A percentile compares a stretch with the other conserved stretches of the same genome.
phyloP scores from a whole-genome alignment of 2,113 vertebrate genomes.

The Trogon melanurus region DNA sequence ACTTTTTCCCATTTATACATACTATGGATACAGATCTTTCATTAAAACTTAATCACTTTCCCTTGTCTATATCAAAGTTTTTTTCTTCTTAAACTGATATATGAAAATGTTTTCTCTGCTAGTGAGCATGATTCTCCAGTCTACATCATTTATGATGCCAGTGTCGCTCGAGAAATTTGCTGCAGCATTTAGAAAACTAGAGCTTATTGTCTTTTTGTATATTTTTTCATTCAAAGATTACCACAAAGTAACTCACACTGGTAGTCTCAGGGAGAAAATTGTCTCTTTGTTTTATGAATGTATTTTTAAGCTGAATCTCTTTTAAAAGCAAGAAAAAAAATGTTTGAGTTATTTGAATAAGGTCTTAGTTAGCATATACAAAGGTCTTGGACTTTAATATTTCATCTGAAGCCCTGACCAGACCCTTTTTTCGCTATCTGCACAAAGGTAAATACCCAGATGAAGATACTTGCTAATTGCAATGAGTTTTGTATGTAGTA shows the following conservation, averaged over 20 bases:
- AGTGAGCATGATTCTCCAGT: slow-evolving; percentile 24
- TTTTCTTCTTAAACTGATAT: slow-evolving; percentile 17
- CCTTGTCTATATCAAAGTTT: neutral
- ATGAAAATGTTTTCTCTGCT: slow-evolving; percentile 18
- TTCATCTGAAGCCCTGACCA: slow-evolving; percentile 50
- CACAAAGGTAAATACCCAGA: slow-evolving; percentile 62
- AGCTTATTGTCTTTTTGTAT: slow-evolving; percentile 28
- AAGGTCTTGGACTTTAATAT: slow-evolving; percentile 53
- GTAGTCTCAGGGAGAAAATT: slow-evolving; percentile 73
- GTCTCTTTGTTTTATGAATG: slow-evolving; percentile 74
- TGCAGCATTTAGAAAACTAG: slow-evolving; percentile 24
- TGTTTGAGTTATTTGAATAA: slow-evolving; percentile 54
- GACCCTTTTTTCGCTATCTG: slow-evolving; percentile 49
- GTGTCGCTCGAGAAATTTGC: slow-evolving; percentile 2
- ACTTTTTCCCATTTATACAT: neutral
- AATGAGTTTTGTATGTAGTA: slow-evolving; percentile 69
- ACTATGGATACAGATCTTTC: neutral
- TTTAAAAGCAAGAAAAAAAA: slow-evolving; percentile 41
- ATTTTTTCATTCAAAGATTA: slow-evolving; percentile 68
- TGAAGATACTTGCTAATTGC: slow-evolving; percentile 52
- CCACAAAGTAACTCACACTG: slow-evolving; percentile 60
- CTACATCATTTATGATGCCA: neutral
- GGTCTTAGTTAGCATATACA: slow-evolving; percentile 54
- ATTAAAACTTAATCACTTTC: neutral
- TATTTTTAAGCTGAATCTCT: slow-evolving; percentile 71